Conservation (phyloP, 2,113 vertebrate genomes). For the Asarcornis scutulata region DNA sequence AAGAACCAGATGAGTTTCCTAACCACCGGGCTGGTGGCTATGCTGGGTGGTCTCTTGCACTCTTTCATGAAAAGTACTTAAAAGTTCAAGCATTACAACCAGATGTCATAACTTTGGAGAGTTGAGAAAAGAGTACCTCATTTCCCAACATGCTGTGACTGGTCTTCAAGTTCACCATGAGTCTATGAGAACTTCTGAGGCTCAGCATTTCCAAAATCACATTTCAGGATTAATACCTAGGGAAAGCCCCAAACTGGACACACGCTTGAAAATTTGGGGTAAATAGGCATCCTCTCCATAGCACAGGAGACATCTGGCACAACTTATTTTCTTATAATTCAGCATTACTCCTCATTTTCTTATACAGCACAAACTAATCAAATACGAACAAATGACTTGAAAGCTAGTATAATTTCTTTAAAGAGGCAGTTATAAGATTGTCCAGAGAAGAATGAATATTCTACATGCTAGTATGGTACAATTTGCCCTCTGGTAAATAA, state of each 20-base stretch:
- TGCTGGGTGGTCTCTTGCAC: conserved; percentile 21
- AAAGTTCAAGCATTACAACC: background rate
- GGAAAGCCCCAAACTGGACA: background rate
- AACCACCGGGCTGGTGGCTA: background rate
- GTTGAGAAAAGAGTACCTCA: background rate
- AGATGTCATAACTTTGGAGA: background rate
- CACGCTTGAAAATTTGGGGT: background rate
- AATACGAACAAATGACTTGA: background rate
- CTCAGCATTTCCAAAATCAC: background rate
- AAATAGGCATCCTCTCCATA: background rate
- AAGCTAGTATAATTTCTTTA: background rate
- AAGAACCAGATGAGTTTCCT: conserved; percentile 20
- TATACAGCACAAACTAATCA: background rate
- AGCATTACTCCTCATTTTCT: background rate
- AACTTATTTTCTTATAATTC: background rate
- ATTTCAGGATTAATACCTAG: background rate
- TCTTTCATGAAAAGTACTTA: background rate
- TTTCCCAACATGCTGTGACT: background rate
- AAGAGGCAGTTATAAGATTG: background rate
- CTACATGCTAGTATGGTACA: background rate
- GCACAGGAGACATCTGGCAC: background rate
- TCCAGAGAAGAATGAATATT: conserved; percentile 4
- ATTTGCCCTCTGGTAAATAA: background rate
- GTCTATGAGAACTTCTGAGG: background rate
- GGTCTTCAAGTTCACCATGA: background rate